phyloP scores from a whole-genome alignment of 2,888 invertebrate genomes.

The Drosophila anomalipes region DNA sequence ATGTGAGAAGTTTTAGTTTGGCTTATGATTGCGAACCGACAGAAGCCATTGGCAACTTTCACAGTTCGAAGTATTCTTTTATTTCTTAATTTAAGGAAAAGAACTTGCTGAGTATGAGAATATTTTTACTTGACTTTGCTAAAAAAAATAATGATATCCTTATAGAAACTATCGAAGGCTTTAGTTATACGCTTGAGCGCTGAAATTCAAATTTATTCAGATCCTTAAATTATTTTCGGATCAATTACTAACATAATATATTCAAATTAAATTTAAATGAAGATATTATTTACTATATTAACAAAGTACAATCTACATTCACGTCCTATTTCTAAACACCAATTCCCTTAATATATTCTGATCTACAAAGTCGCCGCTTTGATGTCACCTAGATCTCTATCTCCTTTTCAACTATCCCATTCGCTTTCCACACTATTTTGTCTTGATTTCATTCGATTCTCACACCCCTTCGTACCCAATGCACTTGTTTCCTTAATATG shows the following conservation, averaged over 20 bases:
- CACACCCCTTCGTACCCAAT: neutral
- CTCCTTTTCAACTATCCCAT: constrained; percentile 10
- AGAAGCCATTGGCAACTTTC: constrained; percentile 30
- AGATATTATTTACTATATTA: neutral
- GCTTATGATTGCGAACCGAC: constrained; percentile 17
- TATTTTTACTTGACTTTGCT: neutral
- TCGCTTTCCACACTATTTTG: constrained; percentile 35
- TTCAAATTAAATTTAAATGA: neutral
- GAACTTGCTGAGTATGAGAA: neutral
- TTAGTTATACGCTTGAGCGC: neutral
- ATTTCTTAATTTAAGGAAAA: constrained; percentile 16
- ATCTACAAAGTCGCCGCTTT: constrained; percentile 34
- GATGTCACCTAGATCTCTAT: constrained; percentile 39
- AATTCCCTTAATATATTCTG: constrained; percentile 8
- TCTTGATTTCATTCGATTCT: constrained; percentile 8
- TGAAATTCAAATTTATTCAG: neutral
- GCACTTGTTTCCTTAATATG: constrained; percentile 49
- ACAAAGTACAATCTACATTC: neutral
- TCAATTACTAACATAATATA: neutral
- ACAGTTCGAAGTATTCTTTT: neutral
- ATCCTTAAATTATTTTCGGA: neutral
- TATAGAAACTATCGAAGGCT: neutral
- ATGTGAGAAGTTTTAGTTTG: constrained; percentile 49
- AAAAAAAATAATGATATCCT: neutral
- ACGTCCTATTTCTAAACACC: neutral